Evolutionary conservation across 2,797 vertebrate species (phyloP).

Genomic region (Ficedula albicollis): DNA sequence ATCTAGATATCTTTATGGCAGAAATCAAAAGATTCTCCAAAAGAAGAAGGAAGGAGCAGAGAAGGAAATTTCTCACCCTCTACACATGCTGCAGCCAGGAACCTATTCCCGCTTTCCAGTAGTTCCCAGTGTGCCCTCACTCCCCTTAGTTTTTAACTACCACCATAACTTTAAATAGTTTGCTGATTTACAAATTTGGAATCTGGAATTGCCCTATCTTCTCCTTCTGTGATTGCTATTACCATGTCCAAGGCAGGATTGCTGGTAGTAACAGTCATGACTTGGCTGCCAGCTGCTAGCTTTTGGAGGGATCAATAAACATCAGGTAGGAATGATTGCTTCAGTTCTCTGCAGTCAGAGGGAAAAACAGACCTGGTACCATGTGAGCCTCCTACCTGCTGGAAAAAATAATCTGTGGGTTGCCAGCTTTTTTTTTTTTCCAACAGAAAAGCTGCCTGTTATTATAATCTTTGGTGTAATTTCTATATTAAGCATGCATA

Average conservation of each 20-base stretch:
- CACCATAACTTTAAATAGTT: not conserved
- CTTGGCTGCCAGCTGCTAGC: not conserved
- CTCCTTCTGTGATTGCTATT: not conserved
- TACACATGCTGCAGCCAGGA: not conserved
- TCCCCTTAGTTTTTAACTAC: not conserved
- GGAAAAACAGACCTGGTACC: not conserved
- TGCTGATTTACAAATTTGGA: not conserved
- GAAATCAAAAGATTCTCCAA: not conserved
- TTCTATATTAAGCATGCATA: not conserved
- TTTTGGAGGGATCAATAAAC: not conserved
- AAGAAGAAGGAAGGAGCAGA: not conserved
- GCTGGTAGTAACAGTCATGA: not conserved
- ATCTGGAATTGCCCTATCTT: not conserved
- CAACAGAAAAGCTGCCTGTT: not conserved
- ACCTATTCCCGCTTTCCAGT: not conserved
- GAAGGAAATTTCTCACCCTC: not conserved
- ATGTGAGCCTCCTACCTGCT: not conserved
- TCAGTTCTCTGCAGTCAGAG: not conserved
- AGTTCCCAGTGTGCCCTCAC: not conserved
- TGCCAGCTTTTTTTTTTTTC: not conserved
- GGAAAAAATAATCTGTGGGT: not conserved
- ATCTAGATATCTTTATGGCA: not conserved
- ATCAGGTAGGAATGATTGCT: not conserved
- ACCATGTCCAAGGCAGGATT: not conserved
- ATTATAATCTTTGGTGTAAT: not conserved